Conservation (phyloP, 2,888 invertebrate genomes). For the Brenthis hecate region DNA sequence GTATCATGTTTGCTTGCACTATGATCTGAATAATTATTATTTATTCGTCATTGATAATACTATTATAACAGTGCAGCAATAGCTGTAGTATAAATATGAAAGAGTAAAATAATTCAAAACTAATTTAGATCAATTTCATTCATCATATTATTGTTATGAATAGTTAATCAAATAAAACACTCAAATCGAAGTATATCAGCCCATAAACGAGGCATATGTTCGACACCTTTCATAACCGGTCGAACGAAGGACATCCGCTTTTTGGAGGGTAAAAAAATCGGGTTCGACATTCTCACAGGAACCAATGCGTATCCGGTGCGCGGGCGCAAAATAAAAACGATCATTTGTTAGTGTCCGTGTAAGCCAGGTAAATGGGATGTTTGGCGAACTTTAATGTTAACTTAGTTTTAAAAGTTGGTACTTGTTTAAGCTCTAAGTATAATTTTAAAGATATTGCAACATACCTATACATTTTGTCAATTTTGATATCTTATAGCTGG, state of each 20-base stretch:
- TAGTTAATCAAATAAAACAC: constrained; percentile 42
- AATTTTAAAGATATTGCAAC: too few species aligned
- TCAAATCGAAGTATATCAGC: constrained; percentile 49
- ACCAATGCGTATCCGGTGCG: constrained; percentile 78
- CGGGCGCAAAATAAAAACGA: constrained; percentile 75
- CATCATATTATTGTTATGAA: constrained; percentile 12
- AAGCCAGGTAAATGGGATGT: constrained; percentile 56
- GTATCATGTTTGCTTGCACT: too few species aligned
- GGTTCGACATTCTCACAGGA: constrained; percentile 81
- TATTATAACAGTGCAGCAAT: background rate
- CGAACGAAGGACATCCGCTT: constrained; percentile 81
- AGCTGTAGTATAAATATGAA: background rate
- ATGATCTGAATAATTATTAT: too few species aligned
- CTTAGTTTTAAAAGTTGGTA: too few species aligned
- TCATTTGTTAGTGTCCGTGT: constrained; percentile 73
- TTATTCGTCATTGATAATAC: background rate
- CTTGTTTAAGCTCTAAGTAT: too few species aligned
- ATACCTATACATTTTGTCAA: too few species aligned
- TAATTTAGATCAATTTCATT: constrained; percentile 8
- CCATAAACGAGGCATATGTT: constrained; percentile 73
- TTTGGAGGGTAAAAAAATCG: constrained; percentile 73
- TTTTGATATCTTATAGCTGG: too few species aligned
- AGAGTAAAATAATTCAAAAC: background rate
- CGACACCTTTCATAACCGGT: constrained; percentile 82
- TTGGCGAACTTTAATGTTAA: constrained; percentile 34